Evolutionary conservation across 2,797 vertebrate genomes (phyloP).

Genomic region (Intellagama lesueurii): DNA sequence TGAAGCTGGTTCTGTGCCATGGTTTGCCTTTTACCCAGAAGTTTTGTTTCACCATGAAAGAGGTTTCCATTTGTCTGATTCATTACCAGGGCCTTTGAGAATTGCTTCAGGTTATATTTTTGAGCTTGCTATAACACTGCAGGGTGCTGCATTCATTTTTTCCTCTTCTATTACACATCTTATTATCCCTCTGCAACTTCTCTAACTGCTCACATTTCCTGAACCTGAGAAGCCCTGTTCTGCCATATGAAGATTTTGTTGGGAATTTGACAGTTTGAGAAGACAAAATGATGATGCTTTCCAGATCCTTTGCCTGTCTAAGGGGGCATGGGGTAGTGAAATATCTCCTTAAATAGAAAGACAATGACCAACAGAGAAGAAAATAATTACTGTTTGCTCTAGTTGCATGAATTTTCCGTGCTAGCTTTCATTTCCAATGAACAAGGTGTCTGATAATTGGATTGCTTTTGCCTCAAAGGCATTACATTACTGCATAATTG

Average conservation of each 20-base stretch:
- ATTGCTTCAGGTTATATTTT: too few relatives aligned
- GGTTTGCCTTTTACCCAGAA: too few relatives aligned
- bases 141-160: too few relatives aligned
- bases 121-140: too few relatives aligned
- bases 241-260: not conserved
- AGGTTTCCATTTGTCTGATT: too few relatives aligned
- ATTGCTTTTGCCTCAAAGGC: slow-evolving; percentile 38
- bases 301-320: not conserved
- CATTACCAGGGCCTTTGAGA: too few relatives aligned
- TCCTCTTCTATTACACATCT: too few relatives aligned
- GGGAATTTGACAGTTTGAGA: not conserved
- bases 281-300: not conserved
- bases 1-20: too few relatives aligned
- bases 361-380: not conserved
- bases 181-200: too few relatives aligned
- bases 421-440: slow-evolving; percentile 38
- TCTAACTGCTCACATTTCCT: too few relatives aligned
- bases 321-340: not conserved
- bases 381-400: not conserved
- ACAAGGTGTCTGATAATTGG: slow-evolving; percentile 35
- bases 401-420: slow-evolving; percentile 25
- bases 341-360: not conserved
- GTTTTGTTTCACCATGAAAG: too few relatives aligned
- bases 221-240: too few relatives aligned
- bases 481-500: slow-evolving; percentile 34